Conservation (phyloP, 1,140 invertebrate genomes). For the Papilio helenus region DNA sequence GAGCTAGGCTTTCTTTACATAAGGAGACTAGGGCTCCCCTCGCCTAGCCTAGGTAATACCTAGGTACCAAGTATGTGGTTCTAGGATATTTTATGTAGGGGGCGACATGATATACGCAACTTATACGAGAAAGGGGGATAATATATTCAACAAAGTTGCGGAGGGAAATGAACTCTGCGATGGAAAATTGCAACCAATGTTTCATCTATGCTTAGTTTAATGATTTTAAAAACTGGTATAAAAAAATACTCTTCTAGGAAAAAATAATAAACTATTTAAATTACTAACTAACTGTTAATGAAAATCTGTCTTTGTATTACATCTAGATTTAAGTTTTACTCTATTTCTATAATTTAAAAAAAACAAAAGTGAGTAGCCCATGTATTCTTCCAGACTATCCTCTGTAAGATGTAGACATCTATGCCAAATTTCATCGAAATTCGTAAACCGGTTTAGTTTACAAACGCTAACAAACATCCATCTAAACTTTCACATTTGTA, state of each 20-base stretch:
- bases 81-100: conserved; percentile 41
- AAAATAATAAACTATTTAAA: too few species aligned
- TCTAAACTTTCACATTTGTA: too few species aligned
- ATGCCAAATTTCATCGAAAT: too few species aligned
- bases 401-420: too few species aligned
- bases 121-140: conserved; percentile 34
- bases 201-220: background rate
- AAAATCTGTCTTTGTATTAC: too few species aligned
- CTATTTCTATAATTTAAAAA: too few species aligned
- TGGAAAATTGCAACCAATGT: background rate
- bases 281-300: too few species aligned
- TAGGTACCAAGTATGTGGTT: conserved; percentile 38
- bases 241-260: background rate
- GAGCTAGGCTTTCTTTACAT: conserved; percentile 45
- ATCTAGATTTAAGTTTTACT: too few species aligned
- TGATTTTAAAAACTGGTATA: background rate
- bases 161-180: conserved; percentile 10
- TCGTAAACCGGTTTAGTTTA: too few species aligned
- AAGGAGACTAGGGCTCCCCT: conserved; percentile 44
- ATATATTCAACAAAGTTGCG: conserved; percentile 36
- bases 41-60: conserved; percentile 39
- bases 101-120: conserved; percentile 40
- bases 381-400: too few species aligned
- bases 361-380: too few species aligned
- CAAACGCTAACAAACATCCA: too few species aligned